Conservation (phyloP, 2,113 vertebrate genomes). For the Oceanites oceanicus region DNA sequence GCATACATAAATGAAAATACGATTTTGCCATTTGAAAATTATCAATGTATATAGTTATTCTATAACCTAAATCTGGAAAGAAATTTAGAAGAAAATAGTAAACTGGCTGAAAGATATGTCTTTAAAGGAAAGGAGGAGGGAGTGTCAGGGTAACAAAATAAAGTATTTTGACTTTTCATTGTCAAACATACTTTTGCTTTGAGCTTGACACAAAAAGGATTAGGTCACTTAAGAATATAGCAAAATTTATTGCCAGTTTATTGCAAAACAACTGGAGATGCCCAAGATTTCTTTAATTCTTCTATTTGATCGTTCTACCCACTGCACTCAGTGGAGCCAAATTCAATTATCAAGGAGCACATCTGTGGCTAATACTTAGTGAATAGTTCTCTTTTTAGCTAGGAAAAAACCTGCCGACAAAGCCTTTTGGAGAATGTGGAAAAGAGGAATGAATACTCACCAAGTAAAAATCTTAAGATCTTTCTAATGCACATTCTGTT, state of each 20-base stretch:
- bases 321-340: background rate
- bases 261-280: constrained; percentile 6
- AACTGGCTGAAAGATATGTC: background rate
- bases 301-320: background rate
- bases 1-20: background rate
- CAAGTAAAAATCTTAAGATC: background rate
- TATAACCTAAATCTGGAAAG: background rate
- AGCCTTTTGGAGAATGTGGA: background rate
- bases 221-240: background rate
- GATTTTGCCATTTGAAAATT: background rate
- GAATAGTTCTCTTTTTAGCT: background rate
- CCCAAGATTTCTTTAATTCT: background rate
- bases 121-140: background rate
- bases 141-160: background rate
- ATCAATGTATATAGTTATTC: background rate
- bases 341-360: background rate
- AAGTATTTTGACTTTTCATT: background rate
- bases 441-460: background rate
- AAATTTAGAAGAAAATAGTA: background rate
- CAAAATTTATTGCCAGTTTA: background rate
- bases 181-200: constrained; percentile 5
- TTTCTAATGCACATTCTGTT: background rate
- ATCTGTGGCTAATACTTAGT: background rate
- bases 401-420: background rate
- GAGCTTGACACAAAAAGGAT: background rate